phyloP scores from a whole-genome alignment of 2,797 vertebrate genomes.

The Pachyuromys duprasi region DNA sequence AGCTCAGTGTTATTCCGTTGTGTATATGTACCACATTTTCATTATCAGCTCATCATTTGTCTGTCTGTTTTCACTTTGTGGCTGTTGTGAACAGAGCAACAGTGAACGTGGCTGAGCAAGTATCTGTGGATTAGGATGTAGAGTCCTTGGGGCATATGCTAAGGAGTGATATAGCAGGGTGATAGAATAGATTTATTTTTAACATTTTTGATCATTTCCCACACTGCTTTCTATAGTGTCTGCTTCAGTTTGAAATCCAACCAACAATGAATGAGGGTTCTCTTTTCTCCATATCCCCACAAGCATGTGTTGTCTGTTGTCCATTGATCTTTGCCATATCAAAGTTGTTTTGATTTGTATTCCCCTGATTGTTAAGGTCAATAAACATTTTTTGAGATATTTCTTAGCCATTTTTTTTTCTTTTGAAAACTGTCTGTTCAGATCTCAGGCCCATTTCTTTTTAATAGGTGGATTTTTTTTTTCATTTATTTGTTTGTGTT shows the following conservation, averaged over 20 bases:
- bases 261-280: not conserved
- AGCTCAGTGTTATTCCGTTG: not conserved
- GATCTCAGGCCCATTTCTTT: not conserved
- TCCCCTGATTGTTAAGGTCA: not conserved
- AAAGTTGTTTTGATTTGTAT: not conserved
- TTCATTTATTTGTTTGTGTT: not conserved
- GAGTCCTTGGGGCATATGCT: not conserved
- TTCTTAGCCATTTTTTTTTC: not conserved
- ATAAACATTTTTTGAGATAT: not conserved
- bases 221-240: not conserved
- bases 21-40: not conserved
- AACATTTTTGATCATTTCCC: not conserved
- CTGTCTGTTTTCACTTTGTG: not conserved
- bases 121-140: not conserved
- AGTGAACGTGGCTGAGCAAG: not conserved
- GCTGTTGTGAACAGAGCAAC: not conserved
- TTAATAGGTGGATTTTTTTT: not conserved
- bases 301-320: not conserved
- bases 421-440: not conserved
- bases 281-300: not conserved
- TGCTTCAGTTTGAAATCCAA: not conserved
- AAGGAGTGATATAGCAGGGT: not conserved
- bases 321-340: not conserved
- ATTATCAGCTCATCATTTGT: not conserved
- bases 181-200: not conserved